Conservation (phyloP, 2,888 invertebrate genomes). For the Nasonovia ribisnigri region DNA sequence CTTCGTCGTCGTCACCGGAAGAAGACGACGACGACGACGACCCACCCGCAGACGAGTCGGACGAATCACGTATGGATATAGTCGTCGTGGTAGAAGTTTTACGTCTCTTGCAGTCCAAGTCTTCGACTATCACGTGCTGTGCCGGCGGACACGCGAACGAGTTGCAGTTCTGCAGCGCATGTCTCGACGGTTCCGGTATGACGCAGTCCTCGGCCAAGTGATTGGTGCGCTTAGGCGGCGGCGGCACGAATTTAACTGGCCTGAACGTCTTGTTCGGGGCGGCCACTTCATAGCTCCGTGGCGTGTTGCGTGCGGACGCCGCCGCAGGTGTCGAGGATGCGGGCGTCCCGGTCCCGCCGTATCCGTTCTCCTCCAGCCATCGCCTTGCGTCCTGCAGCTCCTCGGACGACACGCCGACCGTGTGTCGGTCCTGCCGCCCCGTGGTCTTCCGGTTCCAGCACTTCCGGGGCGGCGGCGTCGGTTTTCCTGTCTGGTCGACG, state of each 20-base stretch:
- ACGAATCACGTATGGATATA: neutral
- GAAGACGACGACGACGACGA: neutral
- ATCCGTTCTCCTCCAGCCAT: constrained; percentile 76
- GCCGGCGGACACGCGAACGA: constrained; percentile 27
- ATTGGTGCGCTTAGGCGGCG: constrained; percentile 44
- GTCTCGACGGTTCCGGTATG: constrained; percentile 47
- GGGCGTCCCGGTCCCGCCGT: neutral
- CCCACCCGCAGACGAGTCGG: neutral
- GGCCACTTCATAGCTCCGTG: neutral
- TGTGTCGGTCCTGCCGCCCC: constrained; percentile 78
- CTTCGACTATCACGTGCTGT: constrained; percentile 38
- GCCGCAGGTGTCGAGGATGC: neutral
- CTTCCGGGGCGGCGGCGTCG: constrained; percentile 44
- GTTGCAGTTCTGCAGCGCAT: neutral
- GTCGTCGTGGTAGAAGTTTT: neutral
- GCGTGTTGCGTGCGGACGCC: constrained; percentile 24
- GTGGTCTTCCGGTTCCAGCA: constrained; percentile 36
- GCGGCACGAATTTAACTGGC: constrained; percentile 65
- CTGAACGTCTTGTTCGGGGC: constrained; percentile 52
- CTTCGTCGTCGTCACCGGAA: neutral
- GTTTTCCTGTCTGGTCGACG: constrained; percentile 44
- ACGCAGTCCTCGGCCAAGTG: constrained; percentile 26
- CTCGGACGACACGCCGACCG: constrained; percentile 85
- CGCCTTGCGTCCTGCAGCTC: constrained; percentile 84
- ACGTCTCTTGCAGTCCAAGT: neutral